Conservation (phyloP, 2,113 vertebrate genomes). For the Gymnorhina tibicen region DNA sequence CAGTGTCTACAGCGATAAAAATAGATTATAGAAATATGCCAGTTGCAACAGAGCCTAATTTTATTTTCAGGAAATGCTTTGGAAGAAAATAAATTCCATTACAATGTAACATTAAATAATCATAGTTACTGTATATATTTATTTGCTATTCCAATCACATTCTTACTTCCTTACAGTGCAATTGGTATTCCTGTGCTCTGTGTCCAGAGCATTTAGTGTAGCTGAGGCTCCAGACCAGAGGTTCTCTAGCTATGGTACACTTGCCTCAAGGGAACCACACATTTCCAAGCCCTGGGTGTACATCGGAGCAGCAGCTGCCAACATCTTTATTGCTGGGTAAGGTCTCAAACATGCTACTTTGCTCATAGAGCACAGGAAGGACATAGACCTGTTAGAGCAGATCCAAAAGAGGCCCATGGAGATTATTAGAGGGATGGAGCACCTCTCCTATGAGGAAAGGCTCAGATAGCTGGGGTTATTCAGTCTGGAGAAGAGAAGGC, state of each 20-base stretch:
- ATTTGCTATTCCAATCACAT: neutral
- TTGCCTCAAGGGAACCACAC: neutral
- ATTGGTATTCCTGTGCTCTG: neutral
- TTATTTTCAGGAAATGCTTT: conserved; percentile 39
- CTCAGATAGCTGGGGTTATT: neutral
- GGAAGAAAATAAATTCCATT: neutral
- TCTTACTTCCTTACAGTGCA: neutral
- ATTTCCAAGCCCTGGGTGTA: neutral
- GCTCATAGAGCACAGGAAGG: neutral
- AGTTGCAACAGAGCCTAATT: neutral
- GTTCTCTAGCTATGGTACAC: neutral
- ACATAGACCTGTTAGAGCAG: neutral
- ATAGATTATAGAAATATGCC: conserved; percentile 17
- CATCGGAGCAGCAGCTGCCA: neutral
- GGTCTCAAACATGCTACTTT: neutral
- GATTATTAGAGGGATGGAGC: neutral
- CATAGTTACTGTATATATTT: neutral
- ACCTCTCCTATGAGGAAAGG: neutral
- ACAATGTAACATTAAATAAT: neutral
- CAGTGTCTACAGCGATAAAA: conserved; percentile 3
- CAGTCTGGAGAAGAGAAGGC: neutral
- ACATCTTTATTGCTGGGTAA: neutral
- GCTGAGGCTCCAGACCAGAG: neutral
- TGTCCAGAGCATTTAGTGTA: neutral
- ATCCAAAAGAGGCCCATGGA: neutral